Evolutionary conservation across 2,797 vertebrate genomes (phyloP).

Genomic region (Centropyge bicolor): DNA sequence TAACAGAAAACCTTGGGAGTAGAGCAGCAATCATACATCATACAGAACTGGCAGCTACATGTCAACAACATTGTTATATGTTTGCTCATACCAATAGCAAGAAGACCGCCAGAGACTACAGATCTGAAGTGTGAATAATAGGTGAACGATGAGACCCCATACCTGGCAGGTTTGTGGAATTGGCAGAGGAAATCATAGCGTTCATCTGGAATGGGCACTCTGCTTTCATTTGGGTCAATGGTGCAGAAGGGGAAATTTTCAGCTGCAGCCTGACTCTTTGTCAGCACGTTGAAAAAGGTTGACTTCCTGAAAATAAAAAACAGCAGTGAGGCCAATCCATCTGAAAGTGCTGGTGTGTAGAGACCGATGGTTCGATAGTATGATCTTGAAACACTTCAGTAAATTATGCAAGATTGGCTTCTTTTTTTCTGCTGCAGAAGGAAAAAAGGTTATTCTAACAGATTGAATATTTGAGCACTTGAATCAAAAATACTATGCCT

Average conservation of each 20-base stretch:
- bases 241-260: constrained; percentile 98
- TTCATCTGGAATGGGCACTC: constrained; percentile 94
- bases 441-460: constrained; percentile 55
- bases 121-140: constrained; percentile 80
- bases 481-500: constrained; percentile 62
- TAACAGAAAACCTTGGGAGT: constrained; percentile 40
- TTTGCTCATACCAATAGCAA: constrained; percentile 67
- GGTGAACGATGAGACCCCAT: constrained; percentile 80
- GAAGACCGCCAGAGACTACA: constrained; percentile 53
- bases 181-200: constrained; percentile 95
- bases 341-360: constrained; percentile 52
- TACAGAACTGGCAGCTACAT: constrained; percentile 61
- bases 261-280: constrained; percentile 93
- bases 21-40: constrained; percentile 60
- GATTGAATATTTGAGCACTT: constrained; percentile 54
- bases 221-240: constrained; percentile 97
- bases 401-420: constrained; percentile 53
- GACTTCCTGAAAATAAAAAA: constrained; percentile 92
- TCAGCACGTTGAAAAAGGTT: constrained; percentile 95
- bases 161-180: constrained; percentile 95
- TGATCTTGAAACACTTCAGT: constrained; percentile 52
- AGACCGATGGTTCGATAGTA: constrained; percentile 40
- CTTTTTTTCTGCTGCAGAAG: constrained; percentile 38
- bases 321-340: constrained; percentile 76
- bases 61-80: constrained; percentile 70